Evolutionary conservation across 2,113 vertebrate genomes (phyloP), one percentile per base, ranked within the genome.

Genomic region (Cryptoleucopteryx plumbea): DNA sequence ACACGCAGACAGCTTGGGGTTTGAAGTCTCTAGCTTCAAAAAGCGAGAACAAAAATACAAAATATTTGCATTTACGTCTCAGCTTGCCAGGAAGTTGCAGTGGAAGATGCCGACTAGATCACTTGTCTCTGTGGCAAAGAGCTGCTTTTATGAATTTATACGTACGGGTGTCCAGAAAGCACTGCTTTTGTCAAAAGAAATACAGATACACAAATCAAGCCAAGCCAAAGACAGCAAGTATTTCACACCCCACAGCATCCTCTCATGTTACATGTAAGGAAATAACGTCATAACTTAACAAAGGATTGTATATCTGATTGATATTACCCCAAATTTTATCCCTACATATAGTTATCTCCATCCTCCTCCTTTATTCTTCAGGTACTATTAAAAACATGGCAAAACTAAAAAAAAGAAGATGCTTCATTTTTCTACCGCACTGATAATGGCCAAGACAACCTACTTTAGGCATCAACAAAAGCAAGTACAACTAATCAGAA

Each of bases 171-270:
- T 63, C 58, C 71, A 72, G 48, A 86, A 85, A 93, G 40, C 56
- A 16, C 11, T 66, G 63, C 27, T 72, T 59, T 78, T 65, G 75
- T 66, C 32, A 11, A 88, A 77, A 75, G 56, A 62, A 92, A 82
- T 34, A 38, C 56, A 92, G 88, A 73, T 55, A 67, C 17, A 72
- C 40, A 62, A 75, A 78, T 61, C 53, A 82, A 67, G 2, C 26
- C 38, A 58, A 86, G 67, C 59, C 87, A 93, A 94, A 92, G 89
- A 73, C 47, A 80, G 52, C 67, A 81, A 86, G 29, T 36, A 78
- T 90, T 93, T 91, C 72, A 79, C 36, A 78, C 31, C 8, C 58
- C 5, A 0, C 45, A 62, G 55, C 21, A 86, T 21, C 82, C 27
- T 20, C 12, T 45, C 53, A 31, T 22, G 7, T 36, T 23, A 65